Conservation (phyloP, 1,140 invertebrate genomes). For the Drosophila orosa region DNA sequence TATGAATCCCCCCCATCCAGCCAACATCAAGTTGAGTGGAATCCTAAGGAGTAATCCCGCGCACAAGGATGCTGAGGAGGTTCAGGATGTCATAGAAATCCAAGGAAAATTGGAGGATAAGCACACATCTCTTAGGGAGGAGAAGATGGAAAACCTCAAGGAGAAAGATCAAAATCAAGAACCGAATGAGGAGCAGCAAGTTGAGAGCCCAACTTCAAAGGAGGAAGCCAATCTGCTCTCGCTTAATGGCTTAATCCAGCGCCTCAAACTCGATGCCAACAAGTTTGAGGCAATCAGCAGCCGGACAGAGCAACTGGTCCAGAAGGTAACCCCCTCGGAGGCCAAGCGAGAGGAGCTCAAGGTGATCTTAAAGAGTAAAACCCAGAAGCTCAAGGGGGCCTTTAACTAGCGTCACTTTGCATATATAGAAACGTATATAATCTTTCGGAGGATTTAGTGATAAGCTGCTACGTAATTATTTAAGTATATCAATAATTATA, state of each 20-base stretch:
- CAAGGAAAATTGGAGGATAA: background rate
- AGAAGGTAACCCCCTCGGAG: constrained; percentile 49
- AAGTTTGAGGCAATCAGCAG: constrained; percentile 39
- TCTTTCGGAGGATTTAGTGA: background rate
- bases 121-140: background rate
- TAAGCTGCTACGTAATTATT: background rate
- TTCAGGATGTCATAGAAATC: background rate
- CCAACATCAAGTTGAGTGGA: background rate
- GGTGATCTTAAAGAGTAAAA: constrained; percentile 64
- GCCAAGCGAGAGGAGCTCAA: constrained; percentile 50
- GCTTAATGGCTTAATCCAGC: constrained; percentile 41
- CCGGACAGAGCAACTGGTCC: constrained; percentile 65
- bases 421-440: background rate
- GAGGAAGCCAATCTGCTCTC: background rate
- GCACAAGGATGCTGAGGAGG: background rate
- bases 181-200: background rate
- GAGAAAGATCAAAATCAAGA: background rate
- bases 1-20: background rate
- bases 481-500: too few species aligned
- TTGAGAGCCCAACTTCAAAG: background rate
- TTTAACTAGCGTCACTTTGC: constrained; percentile 44
- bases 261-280: constrained; percentile 47
- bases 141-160: background rate
- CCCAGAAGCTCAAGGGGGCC: constrained; percentile 61
- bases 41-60: background rate